Base-by-base conservation (phyloP, 1,140 invertebrate species). In the Leptoteleia sp. region DNA sequence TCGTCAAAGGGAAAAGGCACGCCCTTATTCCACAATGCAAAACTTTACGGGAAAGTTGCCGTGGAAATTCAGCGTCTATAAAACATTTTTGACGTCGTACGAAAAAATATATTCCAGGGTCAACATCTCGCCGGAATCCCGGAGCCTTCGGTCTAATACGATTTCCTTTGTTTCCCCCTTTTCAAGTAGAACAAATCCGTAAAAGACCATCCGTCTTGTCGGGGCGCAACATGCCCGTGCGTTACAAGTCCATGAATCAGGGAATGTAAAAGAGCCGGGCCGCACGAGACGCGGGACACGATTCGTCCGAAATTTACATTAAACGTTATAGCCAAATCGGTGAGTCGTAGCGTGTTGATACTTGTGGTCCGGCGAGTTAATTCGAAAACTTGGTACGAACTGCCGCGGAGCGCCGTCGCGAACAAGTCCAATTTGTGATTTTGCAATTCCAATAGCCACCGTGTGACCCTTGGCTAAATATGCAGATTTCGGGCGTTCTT, bases 351-450 rank as follows among this genome's bases (percentile, higher is more conserved):
- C 29, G 22, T 42, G 65, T 48, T 80, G 73, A 80, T 76, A 76
- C 72, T 64, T 57, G 62, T 43, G 54, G 65, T 59, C 68, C 67
- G 62, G 37, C 61, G 67, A 80, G 78, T 82, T 84, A 81, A 82
- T 84, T 82, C 80, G 79, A 81, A 84, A 84, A 84, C 79, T 84
- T 84, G 42, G 57, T 55, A 77, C 50, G 47, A 72, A 71, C 79
- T 57, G 12, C 27, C 50, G 48, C 42, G 42, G 19, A 50, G 50
- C 65, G 55, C 54, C 75, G 65, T 72, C 71, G 81, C 80, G 80
- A 85, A 83, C 81, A 83, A 84, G 77, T 85, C 80, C 81, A 85
- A 82, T 85, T 84, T 83, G 76, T 79, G 76, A 83, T 83, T 85
- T 85, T 84, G 84, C 84, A 84, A 85, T 84, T 83, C 82, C 84